Percentiles rank a stretch among this genome's conserved stretches.
Evolutionary conservation across 2,888 invertebrate genomes (phyloP).

Genomic region (Andrena flavipes): DNA sequence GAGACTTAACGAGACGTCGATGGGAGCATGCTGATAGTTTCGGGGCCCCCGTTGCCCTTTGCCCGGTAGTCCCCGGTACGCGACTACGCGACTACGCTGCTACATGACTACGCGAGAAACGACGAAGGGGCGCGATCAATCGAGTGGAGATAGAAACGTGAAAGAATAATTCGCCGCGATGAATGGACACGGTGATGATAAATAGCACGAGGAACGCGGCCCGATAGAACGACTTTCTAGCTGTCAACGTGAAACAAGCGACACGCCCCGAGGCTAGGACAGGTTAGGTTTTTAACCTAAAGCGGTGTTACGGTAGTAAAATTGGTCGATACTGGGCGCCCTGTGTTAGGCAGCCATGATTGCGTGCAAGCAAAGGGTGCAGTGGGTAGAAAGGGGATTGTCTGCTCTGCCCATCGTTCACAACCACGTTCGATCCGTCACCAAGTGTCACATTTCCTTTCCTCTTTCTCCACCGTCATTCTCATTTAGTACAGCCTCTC

Average conservation of each 20-base stretch:
- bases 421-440: slow-evolving; percentile 34
- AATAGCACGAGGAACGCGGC: background rate
- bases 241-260: slow-evolving; percentile 60
- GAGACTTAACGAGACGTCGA: background rate
- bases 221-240: slow-evolving; percentile 27
- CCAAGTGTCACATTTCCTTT: slow-evolving; percentile 22
- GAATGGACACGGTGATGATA: background rate
- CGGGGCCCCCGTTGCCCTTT: background rate
- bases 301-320: slow-evolving; percentile 62
- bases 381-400: slow-evolving; percentile 52
- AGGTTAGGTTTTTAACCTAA: slow-evolving; percentile 71
- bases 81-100: too few relatives aligned
- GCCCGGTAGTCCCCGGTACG: background rate
- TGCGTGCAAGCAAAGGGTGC: slow-evolving; percentile 81
- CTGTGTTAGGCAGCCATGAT: slow-evolving; percentile 83
- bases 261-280: slow-evolving; percentile 68
- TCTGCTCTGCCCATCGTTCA: slow-evolving; percentile 35
- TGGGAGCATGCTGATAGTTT: slow-evolving; percentile 27
- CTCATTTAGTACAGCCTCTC: background rate
- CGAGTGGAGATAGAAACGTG: background rate
- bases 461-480: background rate
- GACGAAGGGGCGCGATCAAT: background rate
- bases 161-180: slow-evolving; percentile 20
- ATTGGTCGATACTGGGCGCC: slow-evolving; percentile 78
- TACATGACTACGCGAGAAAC: slow-evolving; percentile 11